Conservation (phyloP, 2,797 vertebrate genomes). For the Platyrinchus mystaceus region DNA sequence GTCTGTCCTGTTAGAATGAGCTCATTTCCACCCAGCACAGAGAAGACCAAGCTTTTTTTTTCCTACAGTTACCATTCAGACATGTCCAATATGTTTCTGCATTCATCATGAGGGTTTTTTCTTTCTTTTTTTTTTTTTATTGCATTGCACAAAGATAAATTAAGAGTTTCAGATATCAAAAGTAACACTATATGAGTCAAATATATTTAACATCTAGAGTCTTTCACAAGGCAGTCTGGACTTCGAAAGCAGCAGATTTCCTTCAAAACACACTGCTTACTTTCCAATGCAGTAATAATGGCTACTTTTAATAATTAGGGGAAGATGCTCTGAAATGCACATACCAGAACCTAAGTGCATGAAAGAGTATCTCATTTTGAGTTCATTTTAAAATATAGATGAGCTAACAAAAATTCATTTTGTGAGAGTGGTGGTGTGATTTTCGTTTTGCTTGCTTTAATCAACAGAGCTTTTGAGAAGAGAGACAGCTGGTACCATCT, state of each 20-base stretch:
- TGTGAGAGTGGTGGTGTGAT: background rate
- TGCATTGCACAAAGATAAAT: background rate
- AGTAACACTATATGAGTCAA: background rate
- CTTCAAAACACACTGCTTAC: background rate
- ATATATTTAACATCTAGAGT: background rate
- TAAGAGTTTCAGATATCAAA: background rate
- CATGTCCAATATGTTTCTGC: background rate
- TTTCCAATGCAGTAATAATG: slow-evolving; percentile 19
- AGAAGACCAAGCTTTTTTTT: background rate
- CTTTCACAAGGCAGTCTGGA: background rate
- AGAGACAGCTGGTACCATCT: slow-evolving; percentile 72
- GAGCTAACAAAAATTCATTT: slow-evolving; percentile 17
- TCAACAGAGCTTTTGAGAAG: background rate
- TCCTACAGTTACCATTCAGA: background rate
- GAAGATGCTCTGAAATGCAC: background rate
- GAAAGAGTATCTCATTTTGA: background rate
- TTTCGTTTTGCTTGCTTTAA: background rate
- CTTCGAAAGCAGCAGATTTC: background rate
- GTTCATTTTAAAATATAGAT: slow-evolving; percentile 10
- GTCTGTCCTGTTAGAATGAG: background rate
- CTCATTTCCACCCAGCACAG: background rate
- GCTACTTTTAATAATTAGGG: background rate
- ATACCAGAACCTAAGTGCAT: background rate
- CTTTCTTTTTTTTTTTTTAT: background rate
- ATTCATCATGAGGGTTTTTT: background rate